Base-by-base conservation (phyloP, 2,797 vertebrate genomes). In the Melanotaenia parkinsoni region DNA sequence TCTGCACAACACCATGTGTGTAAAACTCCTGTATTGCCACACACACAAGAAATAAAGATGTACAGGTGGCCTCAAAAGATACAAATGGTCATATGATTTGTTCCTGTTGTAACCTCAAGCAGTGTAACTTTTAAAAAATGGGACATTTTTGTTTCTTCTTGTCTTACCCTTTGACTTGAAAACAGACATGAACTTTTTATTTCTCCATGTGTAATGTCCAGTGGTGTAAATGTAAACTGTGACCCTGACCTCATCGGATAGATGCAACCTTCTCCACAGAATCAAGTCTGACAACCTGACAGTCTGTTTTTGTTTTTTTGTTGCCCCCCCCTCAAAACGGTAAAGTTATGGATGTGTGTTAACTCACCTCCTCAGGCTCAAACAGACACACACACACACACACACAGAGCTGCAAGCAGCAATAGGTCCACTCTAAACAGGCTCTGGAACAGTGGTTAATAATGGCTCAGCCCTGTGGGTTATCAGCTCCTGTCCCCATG, bases 401-500 rank as follows among this genome's bases (percentile, higher is more conserved):
- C 24, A 37, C 33, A 18, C 45, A 22, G 18, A 51, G 20, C 28
- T 22, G 28, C 18, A 32, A 50, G 45, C 47, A 63, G 20, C 45
- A 63, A 35, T 37, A 26, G 63, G 30, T 64, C 30, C 47, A 12
- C 5, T 0, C 43, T 18, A 10, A 58, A 33, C 20, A 22, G 47
- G 47, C 47, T 53, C 12, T 24, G 24, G 35, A 22, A 26, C n/a
- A 24, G 22, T 37, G 30, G 32, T 24, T 70, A 70, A 24, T 74
- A 57, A 67, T 58, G 26, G n/a, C 59, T 81, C 45, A 70, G n/a
- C 60, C 38, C 28, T 45, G 45, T 58, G n/a, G 30, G 38, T 74
- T 72, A 70, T 76, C 67, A 70, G 22, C 70, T 76, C 72, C 51
- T 65, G 50, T 37, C 68, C 56, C 64, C 58, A 12, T 56, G 47